Base-by-base conservation (phyloP, 2,113 vertebrate species). In the Syrmaticus mikado region DNA sequence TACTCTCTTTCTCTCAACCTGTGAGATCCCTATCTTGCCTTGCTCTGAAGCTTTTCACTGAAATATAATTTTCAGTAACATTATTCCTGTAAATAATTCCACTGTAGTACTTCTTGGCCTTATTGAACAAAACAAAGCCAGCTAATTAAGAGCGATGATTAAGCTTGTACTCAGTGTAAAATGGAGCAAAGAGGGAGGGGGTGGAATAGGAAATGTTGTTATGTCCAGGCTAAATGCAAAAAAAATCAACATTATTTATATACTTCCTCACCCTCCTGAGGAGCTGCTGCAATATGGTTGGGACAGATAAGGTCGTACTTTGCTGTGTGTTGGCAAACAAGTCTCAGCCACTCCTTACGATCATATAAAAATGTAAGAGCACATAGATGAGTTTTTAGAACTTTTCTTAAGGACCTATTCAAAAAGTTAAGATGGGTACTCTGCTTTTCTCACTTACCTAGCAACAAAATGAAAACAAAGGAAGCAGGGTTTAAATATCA, bases 251-350 rank as follows among this genome's bases (percentile, higher is more conserved):
- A 4, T 86, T 71, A 43, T 94, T 27, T 14, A 12, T 34, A 13
- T 28, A 28, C 21, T 14, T 32, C 21, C 41, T 14, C 6, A 20
- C 32, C 17, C 55, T 20, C 32, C 40, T 32, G 28, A 77, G 55
- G 27, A 77, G 58, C 75, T 88, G 25, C 28, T 87, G 50, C 76
- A 66, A 50, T 91, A 21, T 94, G 79, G 28, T 43, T 58, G 34
- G 34, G 27, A 78, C 50, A 85, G 85, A 84, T 92, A 83, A 93
- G 46, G 50, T 67, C 28, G 7, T 38, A 27, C 7, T 79, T 73
- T 48, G 58, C 67, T n/a, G 6, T 48, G 62, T 73, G 2, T 3
- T 64, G 91, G 75, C 79, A 92, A 19, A 18, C 27, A 73, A 53
- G 89, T 66, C 36, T 50, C 79, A 66, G 62, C 82, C 66, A 3